Evolutionary conservation across 2,113 vertebrate species (phyloP).

Genomic region (Saguinus midas): DNA sequence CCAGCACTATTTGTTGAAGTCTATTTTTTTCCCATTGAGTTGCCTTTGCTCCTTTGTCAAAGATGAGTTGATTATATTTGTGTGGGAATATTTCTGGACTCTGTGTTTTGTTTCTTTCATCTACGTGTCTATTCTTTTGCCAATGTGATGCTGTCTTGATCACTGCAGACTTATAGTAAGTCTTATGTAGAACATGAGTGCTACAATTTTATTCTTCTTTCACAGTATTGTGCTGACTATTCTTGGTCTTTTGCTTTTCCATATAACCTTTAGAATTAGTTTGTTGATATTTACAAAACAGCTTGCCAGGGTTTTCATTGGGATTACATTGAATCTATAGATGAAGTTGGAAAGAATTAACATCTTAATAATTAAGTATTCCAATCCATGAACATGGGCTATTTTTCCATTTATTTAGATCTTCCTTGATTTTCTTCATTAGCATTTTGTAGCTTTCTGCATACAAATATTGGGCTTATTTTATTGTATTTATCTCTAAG

Average conservation of each 20-base stretch:
- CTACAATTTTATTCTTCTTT: constrained; percentile 11
- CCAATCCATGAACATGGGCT: neutral
- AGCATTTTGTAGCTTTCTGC: neutral
- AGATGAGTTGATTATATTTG: neutral
- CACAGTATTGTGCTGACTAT: neutral
- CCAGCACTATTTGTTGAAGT: neutral
- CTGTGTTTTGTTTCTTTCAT: neutral
- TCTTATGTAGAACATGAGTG: neutral
- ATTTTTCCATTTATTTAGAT: neutral
- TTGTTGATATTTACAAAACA: neutral
- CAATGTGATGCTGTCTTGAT: neutral
- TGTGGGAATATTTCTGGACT: neutral
- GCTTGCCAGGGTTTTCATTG: neutral
- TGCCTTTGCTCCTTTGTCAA: neutral
- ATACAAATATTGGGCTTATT: neutral
- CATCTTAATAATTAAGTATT: neutral
- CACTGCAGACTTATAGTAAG: neutral
- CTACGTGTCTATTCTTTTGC: neutral
- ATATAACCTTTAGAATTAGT: neutral
- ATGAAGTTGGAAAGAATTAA: neutral
- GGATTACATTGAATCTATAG: neutral
- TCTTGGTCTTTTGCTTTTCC: neutral
- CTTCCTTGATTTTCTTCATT: neutral
- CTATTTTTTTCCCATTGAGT: neutral
- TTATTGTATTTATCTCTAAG: neutral